A percentile compares a stretch with the other conserved stretches of the same genome.
Conservation (phyloP, 2,888 invertebrate genomes). For the Apamea crenata region DNA sequence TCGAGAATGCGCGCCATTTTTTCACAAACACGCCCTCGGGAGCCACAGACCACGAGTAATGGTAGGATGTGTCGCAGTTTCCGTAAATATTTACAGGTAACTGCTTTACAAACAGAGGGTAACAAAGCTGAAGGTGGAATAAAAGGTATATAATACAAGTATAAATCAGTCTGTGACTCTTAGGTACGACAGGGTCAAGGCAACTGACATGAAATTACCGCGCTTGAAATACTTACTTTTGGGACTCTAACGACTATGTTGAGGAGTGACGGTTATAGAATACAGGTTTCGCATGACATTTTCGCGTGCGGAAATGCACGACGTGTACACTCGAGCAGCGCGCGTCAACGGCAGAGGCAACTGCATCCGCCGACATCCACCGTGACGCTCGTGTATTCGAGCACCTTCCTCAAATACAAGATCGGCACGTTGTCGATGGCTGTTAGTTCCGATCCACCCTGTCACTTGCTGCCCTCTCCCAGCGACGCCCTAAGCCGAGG, state of each 20-base stretch:
- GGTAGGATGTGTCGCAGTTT: constrained; percentile 31
- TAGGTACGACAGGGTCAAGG: not conserved
- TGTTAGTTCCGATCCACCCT: no score
- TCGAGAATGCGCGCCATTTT: constrained; percentile 51
- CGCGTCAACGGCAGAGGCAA: not conserved
- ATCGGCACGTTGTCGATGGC: not conserved
- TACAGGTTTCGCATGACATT: not conserved
- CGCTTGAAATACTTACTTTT: not conserved
- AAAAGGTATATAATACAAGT: not conserved
- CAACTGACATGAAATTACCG: not conserved
- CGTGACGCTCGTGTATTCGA: not conserved
- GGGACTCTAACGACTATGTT: not conserved
- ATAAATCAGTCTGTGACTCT: not conserved
- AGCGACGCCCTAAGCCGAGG: no score
- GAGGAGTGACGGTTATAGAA: not conserved
- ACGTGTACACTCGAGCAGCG: not conserved
- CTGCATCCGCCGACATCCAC: no score
- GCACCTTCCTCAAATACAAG: not conserved
- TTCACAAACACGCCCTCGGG: constrained; percentile 51
- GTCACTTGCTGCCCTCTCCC: no score
- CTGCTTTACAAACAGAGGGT: constrained; percentile 27
- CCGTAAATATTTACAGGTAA: constrained; percentile 51
- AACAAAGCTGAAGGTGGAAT: constrained; percentile 9
- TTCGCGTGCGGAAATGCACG: not conserved
- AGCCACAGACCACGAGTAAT: constrained; percentile 35